Evolutionary conservation across 2,888 invertebrate genomes (phyloP).

Genomic region (Amblyjoppa fuscipennis): DNA sequence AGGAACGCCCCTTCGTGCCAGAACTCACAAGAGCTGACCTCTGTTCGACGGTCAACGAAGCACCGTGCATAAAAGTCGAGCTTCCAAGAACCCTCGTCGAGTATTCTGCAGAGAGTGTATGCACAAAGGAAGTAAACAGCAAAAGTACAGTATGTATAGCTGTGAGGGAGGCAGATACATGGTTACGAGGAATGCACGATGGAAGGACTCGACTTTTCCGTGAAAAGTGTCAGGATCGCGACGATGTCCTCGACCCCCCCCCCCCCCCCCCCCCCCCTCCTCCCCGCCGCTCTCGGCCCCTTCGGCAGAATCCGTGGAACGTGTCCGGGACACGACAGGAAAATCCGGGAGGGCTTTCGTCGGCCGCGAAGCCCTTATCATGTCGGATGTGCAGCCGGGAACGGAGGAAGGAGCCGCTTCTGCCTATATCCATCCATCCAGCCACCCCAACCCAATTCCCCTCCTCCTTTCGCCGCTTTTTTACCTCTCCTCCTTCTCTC

Average conservation of each 20-base stretch:
- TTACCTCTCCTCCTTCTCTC: not conserved
- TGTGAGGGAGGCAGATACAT: not conserved
- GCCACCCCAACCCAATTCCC: not conserved
- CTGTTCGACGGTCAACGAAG: too few species aligned
- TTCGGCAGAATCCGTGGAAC: constrained; percentile 49
- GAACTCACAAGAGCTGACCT: too few species aligned
- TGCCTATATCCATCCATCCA: constrained; percentile 14
- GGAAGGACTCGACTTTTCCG: constrained; percentile 36
- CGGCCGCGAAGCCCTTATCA: constrained; percentile 74
- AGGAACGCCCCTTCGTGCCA: too few species aligned
- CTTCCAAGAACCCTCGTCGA: not conserved
- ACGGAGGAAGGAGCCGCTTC: constrained; percentile 38
- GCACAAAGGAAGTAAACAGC: not conserved
- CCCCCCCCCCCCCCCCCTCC: too few species aligned
- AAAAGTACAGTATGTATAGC: not conserved
- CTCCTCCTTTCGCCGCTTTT: not conserved
- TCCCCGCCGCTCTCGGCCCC: not conserved
- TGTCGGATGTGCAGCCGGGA: constrained; percentile 68
- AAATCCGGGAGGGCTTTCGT: constrained; percentile 73
- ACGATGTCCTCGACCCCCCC: not conserved
- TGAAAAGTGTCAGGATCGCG: constrained; percentile 50
- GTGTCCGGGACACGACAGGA: constrained; percentile 72
- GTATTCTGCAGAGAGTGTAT: not conserved
- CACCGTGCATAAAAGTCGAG: not conserved
- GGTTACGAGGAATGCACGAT: constrained; percentile 28